These are phyloP conservation scores for Manacus vitellinus DNA, from an alignment of 2,113 vertebrate species.

Conservation along the genomic window DNA sequence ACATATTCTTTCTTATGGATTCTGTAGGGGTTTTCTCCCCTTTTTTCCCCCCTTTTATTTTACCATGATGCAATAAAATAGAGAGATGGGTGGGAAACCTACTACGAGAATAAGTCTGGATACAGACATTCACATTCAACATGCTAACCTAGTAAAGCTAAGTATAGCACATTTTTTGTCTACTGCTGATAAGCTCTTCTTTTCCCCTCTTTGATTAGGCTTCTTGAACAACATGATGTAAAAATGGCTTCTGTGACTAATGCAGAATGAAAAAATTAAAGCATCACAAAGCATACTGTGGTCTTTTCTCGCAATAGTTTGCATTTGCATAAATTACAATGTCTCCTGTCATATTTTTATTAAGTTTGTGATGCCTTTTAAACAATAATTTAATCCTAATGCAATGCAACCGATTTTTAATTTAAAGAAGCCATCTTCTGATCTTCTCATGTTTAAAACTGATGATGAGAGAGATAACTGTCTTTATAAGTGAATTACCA, in stretches of 20 bases:
- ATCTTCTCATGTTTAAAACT: conserved; percentile 29
- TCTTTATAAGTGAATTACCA: conserved; percentile 49
- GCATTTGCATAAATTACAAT: neutral
- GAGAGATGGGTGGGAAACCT: neutral
- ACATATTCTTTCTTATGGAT: neutral
- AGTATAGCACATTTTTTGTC: neutral
- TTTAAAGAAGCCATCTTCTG: conserved; percentile 31
- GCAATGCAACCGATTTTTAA: neutral
- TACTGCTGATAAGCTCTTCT: neutral
- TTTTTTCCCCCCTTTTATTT: neutral
- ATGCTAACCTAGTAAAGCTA: neutral
- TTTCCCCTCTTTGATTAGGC: neutral
- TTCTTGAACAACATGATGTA: neutral
- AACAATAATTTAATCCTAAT: conserved; percentile 46
- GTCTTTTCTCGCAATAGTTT: neutral
- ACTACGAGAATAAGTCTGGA: neutral
- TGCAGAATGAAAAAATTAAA: neutral
- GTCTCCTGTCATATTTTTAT: neutral
- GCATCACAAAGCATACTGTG: neutral
- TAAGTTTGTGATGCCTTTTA: conserved; percentile 17
- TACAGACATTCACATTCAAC: neutral
- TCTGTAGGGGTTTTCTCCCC: neutral
- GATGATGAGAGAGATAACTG: conserved; percentile 25
- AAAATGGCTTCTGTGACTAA: neutral
- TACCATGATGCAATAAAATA: neutral